phyloP scores from a whole-genome alignment of 2,113 vertebrate genomes.

The Phrynosoma blainvillii region DNA sequence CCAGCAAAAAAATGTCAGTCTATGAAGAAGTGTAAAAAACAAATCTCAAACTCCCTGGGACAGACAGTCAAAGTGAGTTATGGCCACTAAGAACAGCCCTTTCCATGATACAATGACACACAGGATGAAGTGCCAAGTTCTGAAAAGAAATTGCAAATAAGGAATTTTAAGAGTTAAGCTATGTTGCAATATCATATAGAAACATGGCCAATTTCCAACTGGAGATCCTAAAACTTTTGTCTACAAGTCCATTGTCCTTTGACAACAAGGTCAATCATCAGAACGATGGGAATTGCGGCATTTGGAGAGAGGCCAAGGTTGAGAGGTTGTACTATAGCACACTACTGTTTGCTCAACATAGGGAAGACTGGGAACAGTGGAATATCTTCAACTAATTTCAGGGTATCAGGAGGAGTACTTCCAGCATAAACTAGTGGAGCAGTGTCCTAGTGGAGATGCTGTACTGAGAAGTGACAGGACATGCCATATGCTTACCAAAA shows the following conservation, averaged over 20 bases:
- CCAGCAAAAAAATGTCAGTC: neutral
- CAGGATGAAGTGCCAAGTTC: neutral
- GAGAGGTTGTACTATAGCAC: too few species aligned
- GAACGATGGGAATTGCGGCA: neutral
- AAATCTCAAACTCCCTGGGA: neutral
- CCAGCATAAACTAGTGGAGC: too few species aligned
- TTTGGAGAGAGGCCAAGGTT: neutral
- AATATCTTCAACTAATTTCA: too few species aligned
- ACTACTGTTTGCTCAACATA: too few species aligned
- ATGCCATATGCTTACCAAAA: neutral
- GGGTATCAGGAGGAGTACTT: too few species aligned
- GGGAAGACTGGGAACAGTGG: too few species aligned
- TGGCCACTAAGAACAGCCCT: neutral
- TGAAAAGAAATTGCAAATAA: neutral
- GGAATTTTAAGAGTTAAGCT: neutral
- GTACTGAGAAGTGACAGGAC: neutral
- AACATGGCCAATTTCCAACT: neutral
- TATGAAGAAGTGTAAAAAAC: neutral
- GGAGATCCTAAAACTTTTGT: neutral
- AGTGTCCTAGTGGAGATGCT: too few species aligned
- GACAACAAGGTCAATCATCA: neutral
- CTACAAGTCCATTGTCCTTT: neutral
- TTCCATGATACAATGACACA: neutral
- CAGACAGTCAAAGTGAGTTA: too few species aligned
- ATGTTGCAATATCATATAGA: neutral